Percentiles rank a stretch among this genome's conserved stretches.
These are phyloP conservation scores for Prionace glauca DNA, from an alignment of 2,797 vertebrate species.

Conservation along the genomic window DNA sequence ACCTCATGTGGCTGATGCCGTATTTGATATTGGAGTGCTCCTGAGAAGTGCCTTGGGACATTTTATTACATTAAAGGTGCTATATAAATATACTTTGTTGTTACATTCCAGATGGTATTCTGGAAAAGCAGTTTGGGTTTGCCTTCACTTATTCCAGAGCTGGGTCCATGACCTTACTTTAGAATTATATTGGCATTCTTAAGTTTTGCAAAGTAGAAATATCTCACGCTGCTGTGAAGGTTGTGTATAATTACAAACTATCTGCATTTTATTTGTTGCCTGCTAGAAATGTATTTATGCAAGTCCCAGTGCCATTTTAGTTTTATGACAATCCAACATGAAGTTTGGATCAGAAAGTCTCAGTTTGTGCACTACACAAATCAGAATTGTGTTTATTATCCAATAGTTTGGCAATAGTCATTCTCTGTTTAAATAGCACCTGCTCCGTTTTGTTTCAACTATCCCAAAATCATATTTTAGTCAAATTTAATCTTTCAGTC, in stretches of 20 bases:
- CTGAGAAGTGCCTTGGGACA: too few relatives aligned
- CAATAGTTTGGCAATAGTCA: not conserved
- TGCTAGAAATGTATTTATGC: not conserved
- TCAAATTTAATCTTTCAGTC: not conserved
- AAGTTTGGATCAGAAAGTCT: not conserved
- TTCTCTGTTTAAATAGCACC: not conserved
- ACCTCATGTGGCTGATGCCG: too few relatives aligned
- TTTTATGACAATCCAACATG: not conserved
- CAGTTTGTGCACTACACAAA: not conserved
- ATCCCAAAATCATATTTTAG: not conserved
- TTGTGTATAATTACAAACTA: not conserved
- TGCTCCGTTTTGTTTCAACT: not conserved
- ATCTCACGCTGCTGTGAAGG: not conserved
- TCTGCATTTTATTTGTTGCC: not conserved
- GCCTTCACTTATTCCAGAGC: not conserved
- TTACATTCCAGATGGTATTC: not conserved
- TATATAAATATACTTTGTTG: not conserved
- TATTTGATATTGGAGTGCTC: too few relatives aligned
- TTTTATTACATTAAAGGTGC: not conserved
- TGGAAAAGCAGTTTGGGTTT: not conserved
- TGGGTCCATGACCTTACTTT: not conserved
- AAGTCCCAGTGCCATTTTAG: not conserved
- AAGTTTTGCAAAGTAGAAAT: not conserved
- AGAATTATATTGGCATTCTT: not conserved
- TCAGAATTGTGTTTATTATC: not conserved